Evolutionary conservation across 2,888 invertebrate species (phyloP).

Genomic region (Drosophila nr. medialis): DNA sequence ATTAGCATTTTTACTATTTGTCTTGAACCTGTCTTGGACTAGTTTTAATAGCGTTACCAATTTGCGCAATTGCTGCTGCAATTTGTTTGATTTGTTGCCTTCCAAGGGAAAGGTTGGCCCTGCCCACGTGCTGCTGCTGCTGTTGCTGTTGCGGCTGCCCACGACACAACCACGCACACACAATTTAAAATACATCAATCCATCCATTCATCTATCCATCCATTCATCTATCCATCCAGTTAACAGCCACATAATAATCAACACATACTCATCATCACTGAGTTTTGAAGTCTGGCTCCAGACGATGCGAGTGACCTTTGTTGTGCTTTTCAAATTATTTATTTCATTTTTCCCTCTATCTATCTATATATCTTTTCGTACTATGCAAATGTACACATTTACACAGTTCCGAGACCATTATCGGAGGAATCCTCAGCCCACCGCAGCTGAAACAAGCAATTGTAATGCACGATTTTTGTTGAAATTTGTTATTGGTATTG

Average conservation of each 20-base stretch:
- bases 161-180: conserved; percentile 23
- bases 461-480: conserved; percentile 73
- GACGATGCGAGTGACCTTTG: conserved; percentile 75
- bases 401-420: conserved; percentile 54
- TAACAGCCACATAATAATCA: conserved; percentile 25
- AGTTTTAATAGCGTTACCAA: conserved; percentile 40
- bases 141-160: conserved; percentile 14
- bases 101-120: conserved; percentile 47
- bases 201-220: not conserved
- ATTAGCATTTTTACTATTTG: conserved; percentile 61
- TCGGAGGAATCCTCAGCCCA: conserved; percentile 57
- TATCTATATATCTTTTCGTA: conserved; percentile 8
- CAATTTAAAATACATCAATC: conserved; percentile 7
- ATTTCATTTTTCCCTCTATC: conserved; percentile 21
- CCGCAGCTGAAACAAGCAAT: conserved; percentile 26
- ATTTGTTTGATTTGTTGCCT: conserved; percentile 53
- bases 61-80: conserved; percentile 68
- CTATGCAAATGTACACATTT: conserved; percentile 56
- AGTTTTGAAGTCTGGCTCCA: conserved; percentile 26
- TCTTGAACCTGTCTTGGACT: conserved; percentile 32
- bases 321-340: conserved; percentile 35
- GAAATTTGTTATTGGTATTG: conserved; percentile 46
- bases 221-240: conserved; percentile 12
- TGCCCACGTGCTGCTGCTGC: conserved; percentile 45
- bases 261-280: conserved; percentile 46